Evolutionary conservation across 2,113 vertebrate species (phyloP), one percentile per base, ranked within the genome.

Genomic region (Triplophysa rosa): DNA sequence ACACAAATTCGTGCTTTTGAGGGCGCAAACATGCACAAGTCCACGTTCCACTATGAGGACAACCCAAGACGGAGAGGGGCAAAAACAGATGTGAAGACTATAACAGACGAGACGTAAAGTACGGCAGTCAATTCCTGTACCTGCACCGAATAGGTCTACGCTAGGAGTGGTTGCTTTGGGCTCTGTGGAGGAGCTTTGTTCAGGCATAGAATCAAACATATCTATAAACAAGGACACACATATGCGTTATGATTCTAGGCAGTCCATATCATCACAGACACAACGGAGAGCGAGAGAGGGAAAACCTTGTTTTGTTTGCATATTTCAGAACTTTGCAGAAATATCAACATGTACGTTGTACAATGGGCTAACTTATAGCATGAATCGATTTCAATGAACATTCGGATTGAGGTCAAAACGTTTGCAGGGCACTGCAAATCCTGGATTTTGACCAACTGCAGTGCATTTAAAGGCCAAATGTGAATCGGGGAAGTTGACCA

Each of bases 61-160:
- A 90, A 90, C 70, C 88, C 86, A 90, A 89, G 73, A 85, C 63
- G 84, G 62, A 68, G 78, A 68, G 85, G 80, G 37, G 73, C 70
- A 62, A 21, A 79, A 84, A 81, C 67, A 72, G 80, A 76, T 26
- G 12, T 84, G 83, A 87, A 58, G 87, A 90, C 86, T 88, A 49
- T 16, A 80, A 37, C 45, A 89, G 84, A 87, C 78, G 85, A 89
- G 81, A 88, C 82, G 86, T 87, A 82, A 84, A 90, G 61, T 89
- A 85, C 89, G 87, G 87, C 79, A 87, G 87, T 89, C 86, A 86
- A 85, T 90, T 90, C 88, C 76, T 92, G 92, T 94, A 99, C 98
- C 98, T 99, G 98, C 92, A 93, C 96, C 95, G 91, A 99, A 99
- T 90, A 99, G 95, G 93, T 98, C 98, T 97, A 99, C 95, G 93